A percentile compares a stretch with the other conserved stretches of the same genome.
These are phyloP conservation scores for Agapetus fuscipes DNA, from an alignment of 2,888 invertebrate genomes.

Conservation along the genomic window DNA sequence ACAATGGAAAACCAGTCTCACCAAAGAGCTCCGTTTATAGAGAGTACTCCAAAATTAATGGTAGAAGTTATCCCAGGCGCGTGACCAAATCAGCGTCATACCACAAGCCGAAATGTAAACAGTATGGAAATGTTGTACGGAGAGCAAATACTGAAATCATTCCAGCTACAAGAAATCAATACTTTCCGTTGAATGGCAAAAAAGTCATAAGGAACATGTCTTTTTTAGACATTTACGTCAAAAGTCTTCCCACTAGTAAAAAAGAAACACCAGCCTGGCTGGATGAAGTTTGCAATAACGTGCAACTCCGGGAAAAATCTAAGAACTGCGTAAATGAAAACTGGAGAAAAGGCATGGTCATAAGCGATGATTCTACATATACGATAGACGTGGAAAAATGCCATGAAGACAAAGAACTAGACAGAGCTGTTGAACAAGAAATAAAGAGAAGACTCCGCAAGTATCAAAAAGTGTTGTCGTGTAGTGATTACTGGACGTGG, in stretches of 20 bases:
- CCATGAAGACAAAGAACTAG: conserved; percentile 16
- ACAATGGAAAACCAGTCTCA: conserved; percentile 11
- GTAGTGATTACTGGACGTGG: conserved; percentile 30
- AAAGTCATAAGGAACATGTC: conserved; percentile 30
- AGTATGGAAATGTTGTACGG: conserved; percentile 4
- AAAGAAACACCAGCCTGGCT: conserved; percentile 39
- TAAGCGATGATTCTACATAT: conserved; percentile 13
- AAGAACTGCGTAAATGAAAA: conserved; percentile 13
- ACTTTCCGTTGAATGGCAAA: conserved; percentile 1
- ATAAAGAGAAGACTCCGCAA: conserved; percentile 42
- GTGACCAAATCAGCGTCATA: conserved; percentile 19
- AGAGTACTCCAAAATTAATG: not conserved
- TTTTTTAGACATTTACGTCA: conserved; percentile 43
- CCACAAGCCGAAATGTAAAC: conserved; percentile 12
- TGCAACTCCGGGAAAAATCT: conserved; percentile 13
- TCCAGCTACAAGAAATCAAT: conserved; percentile 9
- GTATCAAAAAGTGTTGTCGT: conserved; percentile 43
- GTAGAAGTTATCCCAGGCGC: no score
- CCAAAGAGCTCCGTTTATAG: conserved; percentile 1
- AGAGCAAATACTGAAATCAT: conserved; percentile 17
- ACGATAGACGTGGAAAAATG: conserved; percentile 10
- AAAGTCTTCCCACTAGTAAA: conserved; percentile 38
- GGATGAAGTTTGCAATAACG: conserved; percentile 15
- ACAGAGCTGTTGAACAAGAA: conserved; percentile 33
- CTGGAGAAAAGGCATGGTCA: conserved; percentile 19